These are phyloP conservation scores for Hirtodrosophila trivittata DNA, from an alignment of 2,888 invertebrate species.

Conservation along the genomic window DNA sequence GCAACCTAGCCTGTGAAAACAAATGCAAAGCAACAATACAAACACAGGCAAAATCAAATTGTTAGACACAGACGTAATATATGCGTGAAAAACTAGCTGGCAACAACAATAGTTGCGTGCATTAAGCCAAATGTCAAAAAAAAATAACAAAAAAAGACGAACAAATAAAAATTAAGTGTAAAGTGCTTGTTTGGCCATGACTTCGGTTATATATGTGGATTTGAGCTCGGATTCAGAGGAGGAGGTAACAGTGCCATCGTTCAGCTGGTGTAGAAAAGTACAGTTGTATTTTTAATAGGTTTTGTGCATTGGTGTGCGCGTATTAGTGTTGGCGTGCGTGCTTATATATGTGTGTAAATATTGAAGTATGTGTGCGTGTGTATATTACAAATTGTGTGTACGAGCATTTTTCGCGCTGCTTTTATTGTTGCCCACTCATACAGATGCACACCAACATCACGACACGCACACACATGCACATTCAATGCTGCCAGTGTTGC, in stretches of 20 bases:
- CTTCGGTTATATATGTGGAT: constrained; percentile 82
- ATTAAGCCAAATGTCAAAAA: constrained; percentile 54
- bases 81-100: constrained; percentile 58
- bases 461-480: constrained; percentile 34
- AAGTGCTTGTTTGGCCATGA: constrained; percentile 61
- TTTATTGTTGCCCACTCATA: constrained; percentile 52
- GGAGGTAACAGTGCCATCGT: constrained; percentile 79
- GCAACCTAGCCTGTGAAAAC: constrained; percentile 58
- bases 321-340: constrained; percentile 44
- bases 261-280: constrained; percentile 66
- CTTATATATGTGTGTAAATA: constrained; percentile 26
- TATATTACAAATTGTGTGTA: constrained; percentile 54
- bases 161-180: constrained; percentile 41
- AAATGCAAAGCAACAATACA: constrained; percentile 64
- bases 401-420: constrained; percentile 67
- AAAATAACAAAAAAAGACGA: constrained; percentile 35
- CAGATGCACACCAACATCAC: constrained; percentile 19
- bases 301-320: constrained; percentile 48
- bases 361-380: constrained; percentile 34
- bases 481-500: constrained; percentile 46
- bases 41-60: constrained; percentile 54
- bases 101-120: constrained; percentile 53
- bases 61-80: constrained; percentile 50
- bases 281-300: constrained; percentile 69
- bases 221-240: constrained; percentile 82